A percentile compares a stretch with the other conserved stretches of the same genome.
phyloP scores from a whole-genome alignment of 2,797 vertebrate species.

The Pipistrellus kuhlii region DNA sequence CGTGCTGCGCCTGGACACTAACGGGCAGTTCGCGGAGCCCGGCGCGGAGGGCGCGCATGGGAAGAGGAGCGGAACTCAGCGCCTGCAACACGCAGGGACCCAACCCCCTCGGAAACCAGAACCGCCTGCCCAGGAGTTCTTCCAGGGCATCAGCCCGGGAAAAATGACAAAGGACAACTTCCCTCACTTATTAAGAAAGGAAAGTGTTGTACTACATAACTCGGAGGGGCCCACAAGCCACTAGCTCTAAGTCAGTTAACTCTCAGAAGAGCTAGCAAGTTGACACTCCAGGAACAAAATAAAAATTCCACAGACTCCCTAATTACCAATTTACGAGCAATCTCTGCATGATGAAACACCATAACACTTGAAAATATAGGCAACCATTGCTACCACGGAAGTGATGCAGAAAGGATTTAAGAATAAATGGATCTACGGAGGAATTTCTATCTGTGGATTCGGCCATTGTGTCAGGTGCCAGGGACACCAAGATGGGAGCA shows the following conservation, averaged over 20 bases:
- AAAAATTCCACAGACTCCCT: background rate
- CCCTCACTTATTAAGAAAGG: background rate
- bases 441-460: background rate
- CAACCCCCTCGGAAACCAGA: background rate
- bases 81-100: fast-evolving
- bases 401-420: slow-evolving; percentile 3
- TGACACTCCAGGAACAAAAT: background rate
- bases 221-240: background rate
- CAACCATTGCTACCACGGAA: background rate
- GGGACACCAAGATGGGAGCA: background rate
- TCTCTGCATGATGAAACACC: background rate
- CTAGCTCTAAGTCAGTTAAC: background rate
- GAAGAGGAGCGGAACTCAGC: background rate
- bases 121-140: background rate
- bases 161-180: background rate
- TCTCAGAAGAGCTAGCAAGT: background rate
- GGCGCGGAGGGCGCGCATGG: fast-evolving
- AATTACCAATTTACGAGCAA: background rate
- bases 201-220: background rate
- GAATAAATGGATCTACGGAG: background rate
- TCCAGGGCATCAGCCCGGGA: background rate
- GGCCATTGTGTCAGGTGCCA: background rate
- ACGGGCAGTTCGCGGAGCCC: background rate
- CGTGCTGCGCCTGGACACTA: background rate
- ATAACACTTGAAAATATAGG: background rate